Percentiles rank a stretch among this genome's conserved stretches.
phyloP scores from a whole-genome alignment of 2,113 vertebrate genomes.

The Mandrillus leucophaeus region DNA sequence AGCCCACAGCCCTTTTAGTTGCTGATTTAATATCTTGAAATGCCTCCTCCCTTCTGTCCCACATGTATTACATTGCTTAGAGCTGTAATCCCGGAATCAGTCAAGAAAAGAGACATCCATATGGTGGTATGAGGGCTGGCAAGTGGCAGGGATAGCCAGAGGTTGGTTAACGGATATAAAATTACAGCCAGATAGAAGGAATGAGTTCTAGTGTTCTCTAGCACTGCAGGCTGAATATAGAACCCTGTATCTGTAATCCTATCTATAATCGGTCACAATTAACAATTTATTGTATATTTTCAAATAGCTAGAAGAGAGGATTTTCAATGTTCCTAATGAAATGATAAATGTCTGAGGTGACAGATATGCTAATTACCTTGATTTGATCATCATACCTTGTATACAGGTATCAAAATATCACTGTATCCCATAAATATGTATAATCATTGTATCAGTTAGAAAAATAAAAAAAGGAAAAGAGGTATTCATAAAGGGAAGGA shows the following conservation, averaged over 20 bases:
- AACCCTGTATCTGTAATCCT: neutral
- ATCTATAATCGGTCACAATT: neutral
- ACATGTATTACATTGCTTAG: neutral
- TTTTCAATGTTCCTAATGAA: neutral
- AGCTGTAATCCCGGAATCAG: neutral
- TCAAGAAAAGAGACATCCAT: neutral
- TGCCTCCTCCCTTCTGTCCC: neutral
- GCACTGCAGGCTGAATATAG: neutral
- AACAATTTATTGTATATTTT: neutral
- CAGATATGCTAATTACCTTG: neutral
- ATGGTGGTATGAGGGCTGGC: neutral
- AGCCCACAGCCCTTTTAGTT: neutral
- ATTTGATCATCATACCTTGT: neutral
- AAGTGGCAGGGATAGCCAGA: neutral
- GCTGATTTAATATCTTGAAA: conserved; percentile 22
- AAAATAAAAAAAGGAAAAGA: neutral
- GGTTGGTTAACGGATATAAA: neutral
- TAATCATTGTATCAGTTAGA: neutral
- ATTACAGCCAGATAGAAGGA: neutral
- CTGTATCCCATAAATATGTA: neutral
- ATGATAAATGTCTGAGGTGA: neutral
- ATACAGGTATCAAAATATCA: neutral
- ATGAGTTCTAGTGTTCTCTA: neutral
- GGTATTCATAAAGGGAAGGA: neutral
- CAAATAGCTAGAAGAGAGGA: neutral